Evolutionary conservation across 2,113 vertebrate genomes (phyloP), one percentile per base, ranked within the genome.

Genomic region (Chauna torquata): DNA sequence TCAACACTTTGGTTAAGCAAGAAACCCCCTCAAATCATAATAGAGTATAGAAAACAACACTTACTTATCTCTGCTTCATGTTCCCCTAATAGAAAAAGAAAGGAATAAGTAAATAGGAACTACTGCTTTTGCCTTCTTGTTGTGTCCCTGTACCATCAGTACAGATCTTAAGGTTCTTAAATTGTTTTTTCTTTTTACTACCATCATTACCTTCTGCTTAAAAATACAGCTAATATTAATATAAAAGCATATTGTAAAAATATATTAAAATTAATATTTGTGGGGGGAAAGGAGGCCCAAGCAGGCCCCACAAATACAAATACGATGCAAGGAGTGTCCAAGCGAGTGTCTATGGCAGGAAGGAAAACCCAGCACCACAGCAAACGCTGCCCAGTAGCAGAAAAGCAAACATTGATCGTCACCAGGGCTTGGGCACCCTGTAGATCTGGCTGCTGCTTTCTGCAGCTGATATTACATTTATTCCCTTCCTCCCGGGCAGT

Each of bases 61-160:
- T 82, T 58, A 89, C 86, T 57, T n/a, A 89, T 75, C 32, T 89
- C 86, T 0, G 44, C 78, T 38, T 89, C 69, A 0, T 82, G 65
- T 44, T 89, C 69, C 44, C 52, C 86, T 89, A 58, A 27, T 82
- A 66, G 25, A 9, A 22, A 30, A 40, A 50, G 8, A 17, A 6
- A 5, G 7, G 16, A 22, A 52, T 36, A 50, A 74, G 22, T 38
- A 65, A 27, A 45, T 5, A 40, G 8, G 28, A 22, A 40, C 36
- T 19, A 42, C 7, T 22, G 19, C 34, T 36, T 64, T 16, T 18
- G 16, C 11, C 54, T 14, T 14, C 50, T 2, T n/a, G 2, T 8
- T 5, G 0, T 2, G 4, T 6, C 42, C 13, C 10, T 16, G 1
- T 25, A 7, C 4, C 28, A 27, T 15, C 47, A 27, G 5, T 0